Conservation (phyloP, 2,797 vertebrate species). For the Eulemur albifrons region DNA sequence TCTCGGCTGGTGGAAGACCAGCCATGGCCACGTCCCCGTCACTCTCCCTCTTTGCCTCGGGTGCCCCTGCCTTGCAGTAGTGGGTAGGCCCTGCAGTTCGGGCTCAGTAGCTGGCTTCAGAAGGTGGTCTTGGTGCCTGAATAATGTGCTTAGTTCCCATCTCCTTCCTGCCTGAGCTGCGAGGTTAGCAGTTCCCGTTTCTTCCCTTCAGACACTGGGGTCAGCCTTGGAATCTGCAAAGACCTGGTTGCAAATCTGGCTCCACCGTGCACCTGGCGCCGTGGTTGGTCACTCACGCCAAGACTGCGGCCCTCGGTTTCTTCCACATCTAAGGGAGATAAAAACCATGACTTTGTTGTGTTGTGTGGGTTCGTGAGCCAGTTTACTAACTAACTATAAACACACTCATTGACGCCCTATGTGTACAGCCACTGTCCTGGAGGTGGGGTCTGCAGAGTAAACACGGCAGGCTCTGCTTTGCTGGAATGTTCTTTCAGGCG, state of each 20-base stretch:
- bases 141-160: accelerated
- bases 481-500: accelerated
- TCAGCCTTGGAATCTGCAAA: background rate
- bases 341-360: background rate
- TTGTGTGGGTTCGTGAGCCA: background rate
- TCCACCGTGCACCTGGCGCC: accelerated
- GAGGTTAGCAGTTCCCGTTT: too few relatives aligned
- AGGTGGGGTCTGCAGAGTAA: background rate
- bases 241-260: background rate
- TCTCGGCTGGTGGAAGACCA: background rate
- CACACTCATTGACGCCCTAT: background rate
- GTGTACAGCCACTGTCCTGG: background rate
- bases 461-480: too few relatives aligned
- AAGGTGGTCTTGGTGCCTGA: background rate
- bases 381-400: background rate
- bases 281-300: background rate
- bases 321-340: background rate
- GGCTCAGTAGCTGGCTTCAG: background rate
- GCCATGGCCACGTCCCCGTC: too few relatives aligned
- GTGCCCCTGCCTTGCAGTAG: background rate
- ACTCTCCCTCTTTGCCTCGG: too few relatives aligned
- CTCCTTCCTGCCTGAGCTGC: background rate
- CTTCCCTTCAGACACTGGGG: background rate
- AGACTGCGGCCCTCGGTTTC: too few relatives aligned
- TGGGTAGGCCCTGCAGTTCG: accelerated